Percentiles rank a stretch among this genome's conserved stretches.
These are phyloP conservation scores for Silurus asotus DNA, from an alignment of 2,113 vertebrate species.

Conservation along the genomic window DNA sequence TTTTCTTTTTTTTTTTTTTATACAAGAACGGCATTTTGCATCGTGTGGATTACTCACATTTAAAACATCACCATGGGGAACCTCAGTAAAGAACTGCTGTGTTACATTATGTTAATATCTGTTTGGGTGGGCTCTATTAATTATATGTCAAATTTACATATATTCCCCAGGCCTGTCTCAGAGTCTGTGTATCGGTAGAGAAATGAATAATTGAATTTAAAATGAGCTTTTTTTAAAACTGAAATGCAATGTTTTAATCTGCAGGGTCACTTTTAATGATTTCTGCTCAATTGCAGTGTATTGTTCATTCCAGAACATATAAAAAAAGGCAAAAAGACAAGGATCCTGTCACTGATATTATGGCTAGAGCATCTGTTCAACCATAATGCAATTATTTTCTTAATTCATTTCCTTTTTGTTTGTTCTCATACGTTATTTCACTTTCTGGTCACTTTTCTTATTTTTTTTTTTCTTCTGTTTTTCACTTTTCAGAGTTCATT, in stretches of 20 bases:
- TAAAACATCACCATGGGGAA: constrained; percentile 7
- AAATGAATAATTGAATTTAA: neutral
- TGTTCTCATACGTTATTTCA: neutral
- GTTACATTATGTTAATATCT: constrained; percentile 37
- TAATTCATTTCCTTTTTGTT: neutral
- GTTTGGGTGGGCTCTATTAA: constrained; percentile 5
- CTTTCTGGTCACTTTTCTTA: neutral
- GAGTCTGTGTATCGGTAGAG: neutral
- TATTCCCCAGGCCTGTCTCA: constrained; percentile 12
- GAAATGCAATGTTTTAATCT: constrained; percentile 12
- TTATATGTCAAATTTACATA: constrained; percentile 29
- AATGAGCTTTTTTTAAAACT: neutral
- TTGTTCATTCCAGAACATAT: neutral
- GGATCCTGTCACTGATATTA: neutral
- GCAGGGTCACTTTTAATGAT: constrained; percentile 8
- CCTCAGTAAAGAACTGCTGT: neutral
- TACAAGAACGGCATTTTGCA: neutral
- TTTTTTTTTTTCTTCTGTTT: constrained; percentile 10
- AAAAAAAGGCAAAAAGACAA: neutral
- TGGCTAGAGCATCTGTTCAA: neutral
- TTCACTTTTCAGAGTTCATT: constrained; percentile 22
- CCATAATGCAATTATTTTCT: neutral
- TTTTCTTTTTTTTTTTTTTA: neutral
- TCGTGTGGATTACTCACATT: constrained; percentile 1
- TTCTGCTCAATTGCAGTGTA: neutral